Evolutionary conservation across 53 echinoderm and acorn worm species (phyloP).

Genomic region (Temnopleurus reevesii): DNA sequence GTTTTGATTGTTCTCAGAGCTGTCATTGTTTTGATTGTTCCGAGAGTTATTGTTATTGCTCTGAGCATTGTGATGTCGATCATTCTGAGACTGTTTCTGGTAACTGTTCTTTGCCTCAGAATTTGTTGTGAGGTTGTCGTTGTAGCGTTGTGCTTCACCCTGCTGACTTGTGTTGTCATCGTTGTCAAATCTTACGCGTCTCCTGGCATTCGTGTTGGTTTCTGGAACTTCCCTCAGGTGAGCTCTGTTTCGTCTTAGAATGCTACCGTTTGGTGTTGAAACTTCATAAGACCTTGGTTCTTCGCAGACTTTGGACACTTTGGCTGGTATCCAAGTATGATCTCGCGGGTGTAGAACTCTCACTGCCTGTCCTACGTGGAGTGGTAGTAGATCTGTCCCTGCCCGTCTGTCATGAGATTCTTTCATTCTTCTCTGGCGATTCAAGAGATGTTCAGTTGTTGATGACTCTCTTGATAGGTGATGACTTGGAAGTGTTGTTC

Average conservation of each 20-base stretch:
- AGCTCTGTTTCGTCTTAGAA: conserved; percentile 61
- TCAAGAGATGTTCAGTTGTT: conserved; percentile 21
- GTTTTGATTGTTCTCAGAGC: too few relatives aligned
- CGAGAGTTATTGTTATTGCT: too few relatives aligned
- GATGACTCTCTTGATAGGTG: not conserved
- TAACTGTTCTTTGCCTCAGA: not conserved
- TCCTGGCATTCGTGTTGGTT: not conserved
- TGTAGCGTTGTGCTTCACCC: not conserved
- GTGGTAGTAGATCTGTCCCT: conserved; percentile 60
- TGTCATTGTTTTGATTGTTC: too few relatives aligned
- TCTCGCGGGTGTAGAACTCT: conserved; percentile 57
- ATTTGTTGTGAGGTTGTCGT: not conserved
- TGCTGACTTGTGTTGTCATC: not conserved
- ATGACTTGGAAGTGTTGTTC: conserved; percentile 31
- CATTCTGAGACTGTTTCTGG: too few relatives aligned
- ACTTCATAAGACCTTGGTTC: conserved; percentile 69
- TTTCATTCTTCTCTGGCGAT: conserved; percentile 49
- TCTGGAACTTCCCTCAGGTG: conserved; percentile 63
- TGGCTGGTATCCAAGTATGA: conserved; percentile 65
- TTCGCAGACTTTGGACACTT: conserved; percentile 56
- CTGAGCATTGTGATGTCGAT: too few relatives aligned
- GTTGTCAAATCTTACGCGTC: conserved; percentile 13
- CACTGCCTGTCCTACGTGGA: conserved; percentile 64
- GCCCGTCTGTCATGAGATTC: conserved; percentile 59
- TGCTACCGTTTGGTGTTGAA: conserved; percentile 62